Evolutionary conservation across 2,797 vertebrate genomes (phyloP), one percentile per base, ranked within the genome.

Genomic region (Iguana delicatissima): DNA sequence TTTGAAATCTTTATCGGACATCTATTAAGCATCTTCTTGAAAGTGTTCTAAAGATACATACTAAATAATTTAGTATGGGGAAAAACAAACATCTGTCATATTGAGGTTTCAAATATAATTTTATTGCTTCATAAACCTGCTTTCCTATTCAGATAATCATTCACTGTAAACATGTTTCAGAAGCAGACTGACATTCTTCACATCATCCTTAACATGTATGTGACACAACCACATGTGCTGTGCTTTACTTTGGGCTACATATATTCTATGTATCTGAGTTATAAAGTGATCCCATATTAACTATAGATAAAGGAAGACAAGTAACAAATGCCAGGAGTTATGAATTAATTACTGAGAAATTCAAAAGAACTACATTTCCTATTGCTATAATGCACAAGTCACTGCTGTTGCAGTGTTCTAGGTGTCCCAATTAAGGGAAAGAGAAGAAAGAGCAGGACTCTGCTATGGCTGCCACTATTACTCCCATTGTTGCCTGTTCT

Each of bases 1-100:
- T 84, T 74, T 90, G 89, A 84, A 91, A 90, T 89, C 24, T 13
- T 88, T 69, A 91, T 16, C 79, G 88, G 26, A 92, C 93, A 92
- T 80, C 29, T 79, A 46, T 91, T 77, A 84, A 92, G 20, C 18
- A 85, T 69, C 1, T 77, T 95, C 72, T 84, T 20, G 90, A 90
- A 77, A 94, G 77, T 85, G 12, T 46, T 4, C 82, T 87, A 77
- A 77, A 91, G 64, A 52, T 12, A 26, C 1, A 84, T 8, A 92
- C 89, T 73, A 0, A 91, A 85, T 87, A 85, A 86, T 80, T 84
- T 74, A 92, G 89, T 59, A 76, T 1, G 74, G 35, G 86, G n/a
- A 16, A 32, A 46, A 89, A 1, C n/a, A 91, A 93, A 35, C 1
- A 26, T 52, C 35, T 84, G 81, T 82, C 82, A 92, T 76, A 92